Conservation (phyloP, 2,797 vertebrate species). For the Champsocephalus gunnari region DNA sequence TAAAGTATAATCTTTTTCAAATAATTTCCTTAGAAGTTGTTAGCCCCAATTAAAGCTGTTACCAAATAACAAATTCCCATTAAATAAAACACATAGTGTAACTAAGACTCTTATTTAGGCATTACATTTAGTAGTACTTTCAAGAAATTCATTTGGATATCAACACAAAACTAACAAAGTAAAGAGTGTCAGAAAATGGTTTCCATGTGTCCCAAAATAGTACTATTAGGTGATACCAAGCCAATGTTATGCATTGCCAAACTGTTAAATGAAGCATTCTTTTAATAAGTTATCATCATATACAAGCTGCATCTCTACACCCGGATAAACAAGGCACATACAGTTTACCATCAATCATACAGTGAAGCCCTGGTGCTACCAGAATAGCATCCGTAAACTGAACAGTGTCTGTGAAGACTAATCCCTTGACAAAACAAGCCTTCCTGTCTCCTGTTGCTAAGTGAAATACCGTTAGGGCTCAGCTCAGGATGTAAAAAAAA, state of each 20-base stretch:
- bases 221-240: neutral
- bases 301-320: slow-evolving; percentile 5
- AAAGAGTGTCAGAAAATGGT: neutral
- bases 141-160: neutral
- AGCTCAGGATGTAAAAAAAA: slow-evolving; percentile 49
- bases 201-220: neutral
- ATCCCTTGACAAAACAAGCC: slow-evolving; percentile 38
- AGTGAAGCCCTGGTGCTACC: slow-evolving; percentile 8
- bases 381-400: slow-evolving; percentile 14
- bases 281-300: slow-evolving; percentile 49
- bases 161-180: neutral
- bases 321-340: slow-evolving; percentile 7
- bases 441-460: slow-evolving; percentile 63
- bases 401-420: slow-evolving; percentile 37
- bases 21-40: neutral
- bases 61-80: neutral
- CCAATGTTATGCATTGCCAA: neutral
- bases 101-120: neutral
- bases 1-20: neutral
- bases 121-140: neutral
- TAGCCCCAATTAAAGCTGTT: neutral
- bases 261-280: slow-evolving; percentile 11
- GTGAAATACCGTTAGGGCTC: slow-evolving; percentile 61
- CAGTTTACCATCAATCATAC: slow-evolving; percentile 5
- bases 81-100: neutral